Base-by-base conservation (phyloP, 2,888 invertebrate species). In the Cataglyphis altisquamis region DNA sequence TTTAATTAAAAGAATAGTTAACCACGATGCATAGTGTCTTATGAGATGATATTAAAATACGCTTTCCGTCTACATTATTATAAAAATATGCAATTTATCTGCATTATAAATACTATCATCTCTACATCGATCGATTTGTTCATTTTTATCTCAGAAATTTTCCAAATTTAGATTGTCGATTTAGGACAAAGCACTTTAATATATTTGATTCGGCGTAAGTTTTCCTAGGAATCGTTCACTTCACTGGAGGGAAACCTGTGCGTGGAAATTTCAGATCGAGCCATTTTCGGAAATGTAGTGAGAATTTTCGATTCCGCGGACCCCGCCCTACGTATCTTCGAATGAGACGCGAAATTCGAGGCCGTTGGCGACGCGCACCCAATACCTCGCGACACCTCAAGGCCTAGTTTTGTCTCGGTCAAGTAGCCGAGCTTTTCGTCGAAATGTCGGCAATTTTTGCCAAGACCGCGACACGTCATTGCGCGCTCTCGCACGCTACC, bases 381-480 rank as follows among this genome's bases (percentile, higher is more conserved):
- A 36, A 55, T 77, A 68, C 75, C 25, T 48, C 68, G 68, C 84
- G 86, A 74, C 68, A 64, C 73, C 55, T 82, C 88, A 88, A 88
- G 88, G 88, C 82, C 84, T 75, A 83, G 83, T 89, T 82, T 87
- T 81, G 74, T 77, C 84, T 77, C 72, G 75, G 64, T 81, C 63
- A 67, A 78, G 41, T 64, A 55, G 55, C 36, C 63, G 41, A 75
- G 86, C 82, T 86, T 81, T 78, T 78, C 70, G 78, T 66, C 63
- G 82, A 84, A 78, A 80, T 41, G 60, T 64, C 45, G 73, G 52
- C 57, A 72, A 83, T 88, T 88, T 88, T 88, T 86, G 74, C 72
- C 48, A 41, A 81, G 84, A 80, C 81, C 80, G 70, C 81, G 74
- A 78, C 86, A 88, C 90, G 88, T 88, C 90, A 89, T 89, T 82